Conservation (phyloP, 2,797 vertebrate genomes). For the Rhodeus uyekii region DNA sequence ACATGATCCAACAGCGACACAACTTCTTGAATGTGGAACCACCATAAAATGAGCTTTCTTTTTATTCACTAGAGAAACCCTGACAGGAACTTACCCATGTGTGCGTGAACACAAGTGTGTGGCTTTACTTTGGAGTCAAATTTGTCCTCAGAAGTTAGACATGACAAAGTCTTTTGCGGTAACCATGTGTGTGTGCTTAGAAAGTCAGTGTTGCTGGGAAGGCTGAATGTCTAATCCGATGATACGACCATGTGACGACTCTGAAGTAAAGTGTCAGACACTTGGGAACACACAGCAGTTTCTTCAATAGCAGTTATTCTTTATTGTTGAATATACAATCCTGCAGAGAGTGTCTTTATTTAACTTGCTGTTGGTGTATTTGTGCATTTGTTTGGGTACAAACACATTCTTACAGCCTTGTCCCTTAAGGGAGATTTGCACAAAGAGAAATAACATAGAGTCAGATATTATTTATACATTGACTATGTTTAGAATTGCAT, state of each 20-base stretch:
- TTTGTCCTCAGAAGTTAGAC: not conserved
- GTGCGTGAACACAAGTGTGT: not conserved
- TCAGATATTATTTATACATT: not conserved
- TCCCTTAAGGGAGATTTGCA: constrained; percentile 6
- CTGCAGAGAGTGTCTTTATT: not conserved
- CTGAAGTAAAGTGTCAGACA: constrained; percentile 8
- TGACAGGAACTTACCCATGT: not conserved
- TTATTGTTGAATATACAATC: not conserved
- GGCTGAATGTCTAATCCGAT: not conserved
- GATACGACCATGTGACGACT: not conserved
- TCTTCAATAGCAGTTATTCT: not conserved
- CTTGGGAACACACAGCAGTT: not conserved
- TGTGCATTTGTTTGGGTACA: not conserved
- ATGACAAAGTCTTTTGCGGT: not conserved
- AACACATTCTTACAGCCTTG: constrained; percentile 6
- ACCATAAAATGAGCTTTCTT: constrained; percentile 36
- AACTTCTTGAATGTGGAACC: constrained; percentile 27
- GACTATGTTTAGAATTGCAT: not conserved
- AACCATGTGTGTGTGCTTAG: not conserved
- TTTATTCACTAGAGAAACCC: constrained; percentile 18
- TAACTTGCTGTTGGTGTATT: constrained; percentile 4
- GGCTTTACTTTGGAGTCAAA: not conserved
- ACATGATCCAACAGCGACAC: constrained; percentile 39
- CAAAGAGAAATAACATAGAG: not conserved
- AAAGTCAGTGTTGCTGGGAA: not conserved